Evolutionary conservation across 2,797 vertebrate species (phyloP).

Genomic region (Artibeus lituratus): DNA sequence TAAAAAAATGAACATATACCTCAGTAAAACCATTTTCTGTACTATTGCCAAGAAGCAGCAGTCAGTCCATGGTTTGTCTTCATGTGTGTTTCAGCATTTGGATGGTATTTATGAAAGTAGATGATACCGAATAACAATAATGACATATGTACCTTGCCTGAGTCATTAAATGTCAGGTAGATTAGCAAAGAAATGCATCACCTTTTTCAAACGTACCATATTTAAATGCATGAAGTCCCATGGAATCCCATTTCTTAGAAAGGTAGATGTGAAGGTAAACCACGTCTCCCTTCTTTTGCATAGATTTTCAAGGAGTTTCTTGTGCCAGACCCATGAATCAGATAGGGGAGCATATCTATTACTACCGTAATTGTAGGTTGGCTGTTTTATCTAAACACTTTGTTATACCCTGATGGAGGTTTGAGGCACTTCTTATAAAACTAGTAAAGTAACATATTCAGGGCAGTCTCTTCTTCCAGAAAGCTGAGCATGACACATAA

Average conservation of each 20-base stretch:
- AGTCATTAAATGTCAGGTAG: constrained; percentile 31
- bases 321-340: background rate
- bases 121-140: constrained; percentile 1
- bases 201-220: constrained; percentile 2
- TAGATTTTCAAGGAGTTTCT: background rate
- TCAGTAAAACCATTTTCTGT: background rate
- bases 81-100: background rate
- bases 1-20: background rate
- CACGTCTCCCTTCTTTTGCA: background rate
- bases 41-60: background rate
- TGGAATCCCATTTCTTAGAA: background rate
- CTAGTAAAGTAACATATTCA: background rate
- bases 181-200: constrained; percentile 10
- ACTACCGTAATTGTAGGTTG: background rate
- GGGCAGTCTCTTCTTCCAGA: background rate
- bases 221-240: background rate
- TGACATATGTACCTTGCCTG: background rate
- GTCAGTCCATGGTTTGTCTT: background rate
- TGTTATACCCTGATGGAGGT: background rate
- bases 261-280: background rate
- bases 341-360: background rate
- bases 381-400: constrained; percentile 30
- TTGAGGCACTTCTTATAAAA: background rate
- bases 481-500: background rate
- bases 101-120: background rate